Conservation (phyloP, 2,113 vertebrate genomes). For the Cyanocitta stelleri region DNA sequence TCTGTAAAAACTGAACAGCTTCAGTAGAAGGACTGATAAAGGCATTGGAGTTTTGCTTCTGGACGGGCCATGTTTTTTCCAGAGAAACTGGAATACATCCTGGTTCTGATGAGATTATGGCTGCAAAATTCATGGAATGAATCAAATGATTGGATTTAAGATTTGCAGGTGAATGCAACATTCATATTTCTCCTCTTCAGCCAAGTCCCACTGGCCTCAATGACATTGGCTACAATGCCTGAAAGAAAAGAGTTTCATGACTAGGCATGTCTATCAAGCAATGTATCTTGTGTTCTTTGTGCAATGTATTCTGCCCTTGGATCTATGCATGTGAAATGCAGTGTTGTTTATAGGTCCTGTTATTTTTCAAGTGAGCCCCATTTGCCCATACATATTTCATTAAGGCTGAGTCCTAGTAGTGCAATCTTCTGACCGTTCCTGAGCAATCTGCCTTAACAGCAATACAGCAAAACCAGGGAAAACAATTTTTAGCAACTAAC, state of each 20-base stretch:
- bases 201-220: neutral
- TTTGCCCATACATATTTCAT: conserved; percentile 13
- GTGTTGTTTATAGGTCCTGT: neutral
- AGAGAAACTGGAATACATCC: neutral
- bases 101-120: neutral
- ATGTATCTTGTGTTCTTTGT: neutral
- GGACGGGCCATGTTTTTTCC: neutral
- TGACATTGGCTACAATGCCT: neutral
- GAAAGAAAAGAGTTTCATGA: neutral
- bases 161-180: neutral
- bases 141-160: neutral
- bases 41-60: neutral
- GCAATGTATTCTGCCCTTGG: neutral
- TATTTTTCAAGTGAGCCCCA: conserved; percentile 6
- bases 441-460: conserved; percentile 22
- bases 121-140: neutral
- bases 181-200: neutral
- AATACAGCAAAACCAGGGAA: neutral
- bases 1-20: neutral
- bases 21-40: neutral
- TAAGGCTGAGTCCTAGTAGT: conserved; percentile 58
- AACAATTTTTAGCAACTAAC: neutral
- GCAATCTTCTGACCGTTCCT: conserved; percentile 20
- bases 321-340: neutral
- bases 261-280: neutral